Base-by-base conservation (phyloP, 2,797 vertebrate species). In the Macroramphosus scolopax region DNA sequence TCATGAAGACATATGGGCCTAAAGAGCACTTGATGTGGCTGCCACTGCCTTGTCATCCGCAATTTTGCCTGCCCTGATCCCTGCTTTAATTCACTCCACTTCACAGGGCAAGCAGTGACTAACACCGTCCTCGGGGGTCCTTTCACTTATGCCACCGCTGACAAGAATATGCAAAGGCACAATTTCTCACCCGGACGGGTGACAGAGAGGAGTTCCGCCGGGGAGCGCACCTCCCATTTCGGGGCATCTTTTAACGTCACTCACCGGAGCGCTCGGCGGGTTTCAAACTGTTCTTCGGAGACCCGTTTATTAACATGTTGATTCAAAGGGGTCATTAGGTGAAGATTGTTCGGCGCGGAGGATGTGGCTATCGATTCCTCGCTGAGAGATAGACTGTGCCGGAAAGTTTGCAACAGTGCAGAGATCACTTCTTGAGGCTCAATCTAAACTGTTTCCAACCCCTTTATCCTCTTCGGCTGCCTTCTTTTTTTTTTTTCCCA, bases 71-170 rank as follows among this genome's bases (percentile, higher is more conserved):
- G 85, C 87, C 89, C 89, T 94, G 91, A 95, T 94, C 93, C 90
- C 89, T 86, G 88, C 93, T 94, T 96, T 97, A 95, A 97, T 96
- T 96, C 92, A 93, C 93, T 93, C 89, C 88, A 90, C 90, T 90
- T 89, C 89, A 83, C 89, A 88, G 88, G 89, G 89, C 90, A 82
- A 88, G 89, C 82, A 79, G 73, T 89, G 91, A 91, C 91, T 90
- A 92, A 89, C 85, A 82, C 81, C 65, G 88, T 95, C 94, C 94
- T 96, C 89, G 51, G 92, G 95, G 94, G 94, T 91, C 92, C 91
- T 92, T 92, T 95, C 91, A 93, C 88, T 94, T 93, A 91, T 89
- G 90, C 91, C 87, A 88, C 78, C 75, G 81, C 90, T 95, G 94
- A 96, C 95, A 95, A 92, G 90, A 92, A 90, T 93, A 95, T 93